Evolutionary conservation across 2,888 invertebrate genomes (phyloP), one percentile per base, ranked within the genome.

Genomic region (Tenthredo amoena): DNA sequence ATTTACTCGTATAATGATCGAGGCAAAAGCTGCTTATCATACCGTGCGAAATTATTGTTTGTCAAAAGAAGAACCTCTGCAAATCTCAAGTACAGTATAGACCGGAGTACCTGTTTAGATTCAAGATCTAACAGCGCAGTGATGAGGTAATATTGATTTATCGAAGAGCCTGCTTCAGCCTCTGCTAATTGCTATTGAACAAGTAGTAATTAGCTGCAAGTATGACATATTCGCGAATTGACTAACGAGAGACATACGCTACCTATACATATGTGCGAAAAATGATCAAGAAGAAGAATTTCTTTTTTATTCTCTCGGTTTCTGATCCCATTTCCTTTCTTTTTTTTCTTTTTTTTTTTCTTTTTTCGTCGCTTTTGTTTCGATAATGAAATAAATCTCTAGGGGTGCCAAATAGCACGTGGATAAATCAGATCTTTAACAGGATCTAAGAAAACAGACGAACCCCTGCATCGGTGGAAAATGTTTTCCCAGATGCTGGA

Each of bases 401-500:
- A 26, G 21, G 26, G 62, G 10, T 26, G 47, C 10, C 76, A 31
- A 76, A 76, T 50, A 76, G 26, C 76, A 71, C 47, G 43, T 15
- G 43, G 79, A 79, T 79, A 79, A 79, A 79, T 79, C 79, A 58
- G 15, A 55, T 18, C 21, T 12, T 55, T 58, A 79, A 79, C 58
- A 79, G 58, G 79, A 79, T 79, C 55, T 79, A 31, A n/a, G 79
- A 79, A 58, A 79, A 34, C 79, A 58, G 15, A 79, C 26, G 31
- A n/a, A 26, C 21, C 12, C 43, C 43, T 26, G 12, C 55, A 10
- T 79, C 55, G 58, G 58, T 31, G 37, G 31, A 58, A 58, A 79
- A 55, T 79, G 58, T 79, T 79, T 79, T 79, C 79, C 79, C 79
- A 79, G 79, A 79, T 79, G 79, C 79, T 58, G 76, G 76, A 47